These are phyloP conservation scores for Eubucco bourcierii DNA, from an alignment of 2,113 vertebrate species.

Conservation along the genomic window DNA sequence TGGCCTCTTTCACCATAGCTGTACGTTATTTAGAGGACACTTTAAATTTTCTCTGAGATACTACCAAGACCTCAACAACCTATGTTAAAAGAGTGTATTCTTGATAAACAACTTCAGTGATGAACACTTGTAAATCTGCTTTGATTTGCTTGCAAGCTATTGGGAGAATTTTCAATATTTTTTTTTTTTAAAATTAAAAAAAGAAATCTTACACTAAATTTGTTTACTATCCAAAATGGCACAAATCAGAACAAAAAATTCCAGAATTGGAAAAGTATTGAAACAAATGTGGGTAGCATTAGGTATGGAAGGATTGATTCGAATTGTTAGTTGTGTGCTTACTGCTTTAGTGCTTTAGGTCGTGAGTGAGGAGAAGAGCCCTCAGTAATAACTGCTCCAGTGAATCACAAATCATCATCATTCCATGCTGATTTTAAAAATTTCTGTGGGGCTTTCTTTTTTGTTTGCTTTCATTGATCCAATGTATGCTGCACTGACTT, in stretches of 20 bases:
- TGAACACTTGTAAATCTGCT: background rate
- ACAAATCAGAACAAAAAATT: background rate
- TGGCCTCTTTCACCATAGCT: background rate
- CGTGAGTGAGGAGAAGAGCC: background rate
- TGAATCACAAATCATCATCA: slow-evolving; percentile 36
- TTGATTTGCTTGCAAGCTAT: background rate
- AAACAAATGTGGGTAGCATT: background rate
- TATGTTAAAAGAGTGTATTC: background rate
- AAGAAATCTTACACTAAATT: background rate
- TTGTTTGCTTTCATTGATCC: slow-evolving; percentile 58
- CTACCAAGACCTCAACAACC: background rate
- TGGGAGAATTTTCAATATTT: background rate
- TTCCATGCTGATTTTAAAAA: slow-evolving; percentile 36
- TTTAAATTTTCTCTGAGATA: background rate
- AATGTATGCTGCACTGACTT: background rate
- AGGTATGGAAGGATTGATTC: background rate
- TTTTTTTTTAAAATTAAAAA: background rate
- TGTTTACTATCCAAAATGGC: background rate
- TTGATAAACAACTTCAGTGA: background rate
- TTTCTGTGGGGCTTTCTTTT: slow-evolving; percentile 32
- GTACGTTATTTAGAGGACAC: background rate
- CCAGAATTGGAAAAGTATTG: background rate
- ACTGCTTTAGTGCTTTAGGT: background rate
- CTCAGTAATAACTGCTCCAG: slow-evolving; percentile 24
- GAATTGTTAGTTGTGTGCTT: background rate